These are phyloP conservation scores for Glaucopsyche alexis DNA, from an alignment of 2,888 invertebrate genomes.

Conservation along the genomic window DNA sequence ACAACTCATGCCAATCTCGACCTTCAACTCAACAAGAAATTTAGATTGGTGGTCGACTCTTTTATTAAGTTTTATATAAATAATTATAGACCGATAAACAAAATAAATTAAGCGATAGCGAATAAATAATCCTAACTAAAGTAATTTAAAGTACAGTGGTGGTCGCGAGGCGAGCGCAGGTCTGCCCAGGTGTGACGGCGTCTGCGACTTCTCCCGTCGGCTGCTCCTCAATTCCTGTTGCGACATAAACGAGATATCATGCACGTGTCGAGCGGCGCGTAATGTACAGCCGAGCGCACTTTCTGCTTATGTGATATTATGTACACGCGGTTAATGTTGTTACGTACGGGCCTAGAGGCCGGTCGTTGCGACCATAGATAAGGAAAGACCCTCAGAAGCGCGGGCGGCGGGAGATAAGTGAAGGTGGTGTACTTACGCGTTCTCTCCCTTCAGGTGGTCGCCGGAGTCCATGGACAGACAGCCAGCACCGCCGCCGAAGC, in stretches of 20 bases:
- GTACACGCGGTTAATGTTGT: conserved; percentile 79
- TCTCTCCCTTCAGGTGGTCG: conserved; percentile 87
- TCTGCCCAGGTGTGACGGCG: conserved; percentile 73
- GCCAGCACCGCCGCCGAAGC: conserved; percentile 98
- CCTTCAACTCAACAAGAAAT: conserved; percentile 61
- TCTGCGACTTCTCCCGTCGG: conserved; percentile 70
- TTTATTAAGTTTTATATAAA: conserved; percentile 70
- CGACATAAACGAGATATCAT: conserved; percentile 81
- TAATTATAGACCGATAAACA: conserved; percentile 72
- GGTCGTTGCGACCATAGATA: conserved; percentile 75
- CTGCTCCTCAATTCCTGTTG: conserved; percentile 78
- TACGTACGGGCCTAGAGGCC: conserved; percentile 76
- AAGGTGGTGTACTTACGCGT: conserved; percentile 83
- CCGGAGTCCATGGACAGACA: conserved; percentile 98
- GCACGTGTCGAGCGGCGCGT: conserved; percentile 76
- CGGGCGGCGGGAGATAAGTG: conserved; percentile 72
- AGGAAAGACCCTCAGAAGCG: conserved; percentile 80
- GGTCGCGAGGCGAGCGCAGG: conserved; percentile 72
- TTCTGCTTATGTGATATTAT: conserved; percentile 75
- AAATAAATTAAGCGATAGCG: conserved; percentile 79
- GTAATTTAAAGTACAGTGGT: conserved; percentile 75
- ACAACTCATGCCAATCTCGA: conserved; percentile 52
- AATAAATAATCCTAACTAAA: conserved; percentile 78
- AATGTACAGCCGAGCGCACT: conserved; percentile 79
- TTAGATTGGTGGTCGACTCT: conserved; percentile 73